Base-by-base conservation (phyloP, 2,797 vertebrate genomes). In the Neosilurus hyrtlii region DNA sequence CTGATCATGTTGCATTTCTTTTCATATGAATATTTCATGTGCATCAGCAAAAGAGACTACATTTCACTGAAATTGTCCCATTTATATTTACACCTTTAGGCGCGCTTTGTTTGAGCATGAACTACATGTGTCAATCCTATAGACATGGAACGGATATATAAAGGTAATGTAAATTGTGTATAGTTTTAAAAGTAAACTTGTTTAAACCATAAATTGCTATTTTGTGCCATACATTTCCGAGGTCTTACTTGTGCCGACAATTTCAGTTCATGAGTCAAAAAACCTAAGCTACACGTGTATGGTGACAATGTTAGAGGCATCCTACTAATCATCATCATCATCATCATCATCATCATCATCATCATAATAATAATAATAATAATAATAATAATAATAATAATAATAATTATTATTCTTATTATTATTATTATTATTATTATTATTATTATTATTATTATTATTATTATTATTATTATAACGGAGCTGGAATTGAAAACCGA, bases 1-100 rank as follows among this genome's bases (percentile, higher is more conserved):
- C 61, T 20, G 61, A 65, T 78, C 76, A 52, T 78, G 16, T 78
- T 78, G 51, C n/a, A 26, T 26, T 52, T 20, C 59, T 63, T 51
- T 24, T 78, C 59, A 52, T 65, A 51, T 30, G 43, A 9, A 30
- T 20, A 78, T 24, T 65, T 78, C n/a, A 30, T 65, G 11, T 78
- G 59, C 37, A 78, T 49, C 37, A 65, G 61, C 18, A 16, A 51
- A 65, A 51, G 22, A 62, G 75, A 51, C 3, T 63, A 26, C 43
- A 26, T 78, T 65, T 65, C 43, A 61, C 59, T 78, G 59, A 63
- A 63, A 63, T 52, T 15, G 30, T 37, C 51, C 51, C 37, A 43
- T 43, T 43, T 43, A 8, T n/a, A 18, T 78, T 37, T 26, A 51
- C 20, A 78, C 75, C 75, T 37, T 26, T n/a, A 78, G 59, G 22